phyloP scores from a whole-genome alignment of 2,888 invertebrate species.

The Pomacea canaliculata region DNA sequence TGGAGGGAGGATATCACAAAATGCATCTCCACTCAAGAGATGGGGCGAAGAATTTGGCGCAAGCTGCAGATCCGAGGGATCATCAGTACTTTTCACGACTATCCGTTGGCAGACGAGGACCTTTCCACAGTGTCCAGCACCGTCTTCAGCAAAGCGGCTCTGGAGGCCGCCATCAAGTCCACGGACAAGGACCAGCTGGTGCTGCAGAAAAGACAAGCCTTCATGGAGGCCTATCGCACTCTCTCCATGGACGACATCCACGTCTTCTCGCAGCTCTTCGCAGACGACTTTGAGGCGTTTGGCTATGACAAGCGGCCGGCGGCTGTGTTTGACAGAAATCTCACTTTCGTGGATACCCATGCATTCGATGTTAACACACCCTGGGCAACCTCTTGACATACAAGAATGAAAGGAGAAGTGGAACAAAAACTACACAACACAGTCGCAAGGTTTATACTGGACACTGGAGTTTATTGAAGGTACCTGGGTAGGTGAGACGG shows the following conservation, averaged over 20 bases:
- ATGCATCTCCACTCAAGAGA: conserved; percentile 31
- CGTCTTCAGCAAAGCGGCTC: conserved; percentile 16
- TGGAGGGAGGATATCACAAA: conserved; percentile 23
- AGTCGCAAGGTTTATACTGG: no score
- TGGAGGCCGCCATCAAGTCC: background rate
- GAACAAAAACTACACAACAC: no score
- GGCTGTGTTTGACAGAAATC: conserved; percentile 11
- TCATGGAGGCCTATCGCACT: conserved; percentile 21
- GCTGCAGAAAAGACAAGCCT: conserved; percentile 27
- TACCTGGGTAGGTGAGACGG: no score
- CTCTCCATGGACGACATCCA: conserved; percentile 1
- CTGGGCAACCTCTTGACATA: background rate
- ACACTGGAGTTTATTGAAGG: no score
- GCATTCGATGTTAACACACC: conserved; percentile 17
- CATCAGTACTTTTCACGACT: conserved; percentile 18
- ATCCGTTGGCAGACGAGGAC: conserved; percentile 27
- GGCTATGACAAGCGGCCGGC: conserved; percentile 24
- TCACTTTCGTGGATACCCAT: conserved; percentile 4
- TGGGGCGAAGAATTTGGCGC: conserved; percentile 33
- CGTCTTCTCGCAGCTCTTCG: conserved; percentile 2
- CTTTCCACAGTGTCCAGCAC: background rate
- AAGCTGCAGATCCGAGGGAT: conserved; percentile 35
- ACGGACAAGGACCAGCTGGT: conserved; percentile 13
- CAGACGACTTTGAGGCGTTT: conserved; percentile 28
- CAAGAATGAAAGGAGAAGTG: no score